Evolutionary conservation across 2,797 vertebrate species (phyloP).

Genomic region (Phrynocephalus vlangalii): DNA sequence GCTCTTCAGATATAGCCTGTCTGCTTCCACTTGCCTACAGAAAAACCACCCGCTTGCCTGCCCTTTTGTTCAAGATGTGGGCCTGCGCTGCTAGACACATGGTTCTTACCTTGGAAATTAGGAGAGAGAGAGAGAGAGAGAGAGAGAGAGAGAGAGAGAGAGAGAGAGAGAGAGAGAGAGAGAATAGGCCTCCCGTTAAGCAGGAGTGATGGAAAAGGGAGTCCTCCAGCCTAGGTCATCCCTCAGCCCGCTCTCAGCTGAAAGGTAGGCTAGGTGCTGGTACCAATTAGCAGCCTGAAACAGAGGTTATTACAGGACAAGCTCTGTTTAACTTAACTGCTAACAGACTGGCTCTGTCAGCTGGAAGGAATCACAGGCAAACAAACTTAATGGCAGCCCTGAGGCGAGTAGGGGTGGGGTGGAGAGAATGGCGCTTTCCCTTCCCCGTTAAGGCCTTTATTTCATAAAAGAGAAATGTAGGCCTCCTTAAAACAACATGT

Average conservation of each 20-base stretch:
- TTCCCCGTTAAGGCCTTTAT: constrained; percentile 39
- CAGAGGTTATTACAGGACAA: constrained; percentile 77
- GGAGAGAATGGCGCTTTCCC: constrained; percentile 49
- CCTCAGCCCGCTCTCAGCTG: constrained; percentile 18
- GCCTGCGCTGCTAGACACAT: background rate
- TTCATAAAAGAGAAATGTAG: constrained; percentile 66
- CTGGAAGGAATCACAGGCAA: constrained; percentile 79
- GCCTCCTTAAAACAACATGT: constrained; percentile 45
- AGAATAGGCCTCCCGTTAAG: constrained; percentile 14
- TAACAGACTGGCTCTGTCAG: constrained; percentile 74
- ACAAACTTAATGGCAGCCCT: constrained; percentile 67
- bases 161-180: constrained; percentile 35
- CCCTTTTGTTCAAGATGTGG: background rate
- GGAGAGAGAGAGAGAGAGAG: constrained; percentile 20
- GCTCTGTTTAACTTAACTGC: constrained; percentile 75
- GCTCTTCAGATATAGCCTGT: background rate
- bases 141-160: constrained; percentile 11
- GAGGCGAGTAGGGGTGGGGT: constrained; percentile 44
- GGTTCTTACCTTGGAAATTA: constrained; percentile 1
- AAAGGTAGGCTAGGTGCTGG: constrained; percentile 62
- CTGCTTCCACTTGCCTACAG: background rate
- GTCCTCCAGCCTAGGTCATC: background rate
- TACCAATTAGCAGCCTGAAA: constrained; percentile 70
- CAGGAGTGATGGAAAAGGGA: background rate
- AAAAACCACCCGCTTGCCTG: background rate